Evolutionary conservation across 2,113 vertebrate species (phyloP), one percentile per base, ranked within the genome.

Genomic region (Malurus elegans): DNA sequence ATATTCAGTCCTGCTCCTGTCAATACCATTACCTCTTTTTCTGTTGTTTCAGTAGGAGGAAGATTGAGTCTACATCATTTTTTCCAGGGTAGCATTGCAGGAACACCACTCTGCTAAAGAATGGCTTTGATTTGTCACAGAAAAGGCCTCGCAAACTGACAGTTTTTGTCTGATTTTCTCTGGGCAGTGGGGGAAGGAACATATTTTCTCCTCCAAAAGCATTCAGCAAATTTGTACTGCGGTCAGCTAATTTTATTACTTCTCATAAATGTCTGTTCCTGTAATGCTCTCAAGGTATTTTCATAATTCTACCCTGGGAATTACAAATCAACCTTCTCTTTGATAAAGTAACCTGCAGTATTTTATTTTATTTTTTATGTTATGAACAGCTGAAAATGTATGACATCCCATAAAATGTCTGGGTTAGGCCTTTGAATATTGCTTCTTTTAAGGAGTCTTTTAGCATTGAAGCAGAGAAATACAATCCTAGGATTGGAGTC

Each of bases 221-320:
- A 92, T 95, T 94, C 93, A 92, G 93, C 93, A 97, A 96, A 97
- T 97, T 96, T 96, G 95, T 97, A 95, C 90, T 96, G 79, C 86
- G 94, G 95, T 96, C 97, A 96, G 89, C 93, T 97, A 96, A 97
- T 97, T 96, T 95, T 96, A 96, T 97, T 97, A 96, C 96, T 92
- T 95, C 96, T 92, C 96, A 97, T 94, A 95, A 96, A 95, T 95
- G 95, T 96, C 95, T 88, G 94, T 96, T 95, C 82, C 95, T 96
- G 92, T 96, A 95, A 93, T 93, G 93, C 88, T 96, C 95, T 96
- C 95, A 92, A 96, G 95, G 95, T 93, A 97, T 96, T 97, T 96
- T 95, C 95, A 96, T 96, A 96, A 96, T 95, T 97, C 94, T 88
- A 83, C 87, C 89, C 61, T 86, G 96, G 95, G 96, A 97, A 95